Base-by-base conservation (phyloP, 1,140 invertebrate species). In the Phortica variegata region DNA sequence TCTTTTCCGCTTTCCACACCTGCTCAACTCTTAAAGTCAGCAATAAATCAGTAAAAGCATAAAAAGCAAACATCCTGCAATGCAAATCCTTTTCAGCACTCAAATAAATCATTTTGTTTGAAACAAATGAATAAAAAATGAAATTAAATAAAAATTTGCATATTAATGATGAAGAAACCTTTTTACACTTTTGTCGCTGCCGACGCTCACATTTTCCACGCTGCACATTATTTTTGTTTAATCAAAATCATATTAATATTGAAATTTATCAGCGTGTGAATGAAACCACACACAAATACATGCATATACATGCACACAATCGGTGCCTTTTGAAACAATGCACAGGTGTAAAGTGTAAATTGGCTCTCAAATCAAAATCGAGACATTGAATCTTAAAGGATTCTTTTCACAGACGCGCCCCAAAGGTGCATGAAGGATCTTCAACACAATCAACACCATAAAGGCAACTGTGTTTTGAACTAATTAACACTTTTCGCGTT, bases 141-240 rank as follows among this genome's bases (percentile, higher is more conserved):
- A 63, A 58, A 68, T 66, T 56, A 45, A 41, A 40, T 43, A 20
- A 15, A 38, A 45, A 58, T 61, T 65, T 65, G 58, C 58, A 68
- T 68, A 68, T 68, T 68, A 68, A 68, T 68, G 63, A n/a, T n/a
- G n/a, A n/a, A n/a, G n/a, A 68, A 68, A 50, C 56, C 63, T 53
- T 66, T 66, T 34, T n/a, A 43, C 56, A 60, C 62, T 66, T 68
- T 68, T 63, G 52, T 56, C 54, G 21, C 55, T 54, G 40, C 47
- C 41, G 9, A 34, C 19, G n/a, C 4, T 20, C 12, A 31, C 6
- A 26, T 26, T 26, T 10, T 26, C 10, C 23, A 26, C 23, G 23
- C 10, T 26, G 5, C 23, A 26, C 10, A 26, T 26, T 26, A 6
- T 26, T 26, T 26, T 26, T 26, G 5, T 26, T 17, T 8, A 38